Percentiles rank a stretch among this genome's conserved stretches.
phyloP scores from a whole-genome alignment of 2,113 vertebrate species.

The Excalfactoria chinensis region DNA sequence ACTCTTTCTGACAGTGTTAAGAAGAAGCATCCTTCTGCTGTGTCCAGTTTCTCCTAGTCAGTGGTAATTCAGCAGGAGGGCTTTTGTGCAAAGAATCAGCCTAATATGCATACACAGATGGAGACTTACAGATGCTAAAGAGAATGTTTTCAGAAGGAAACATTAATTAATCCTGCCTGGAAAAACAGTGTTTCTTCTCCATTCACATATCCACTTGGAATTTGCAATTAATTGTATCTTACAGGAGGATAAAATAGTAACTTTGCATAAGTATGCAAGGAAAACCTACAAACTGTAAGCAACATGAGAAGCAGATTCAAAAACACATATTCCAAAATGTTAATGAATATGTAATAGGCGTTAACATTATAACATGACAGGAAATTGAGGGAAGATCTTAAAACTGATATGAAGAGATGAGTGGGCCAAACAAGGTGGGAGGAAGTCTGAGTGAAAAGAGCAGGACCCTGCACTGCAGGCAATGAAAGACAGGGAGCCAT shows the following conservation, averaged over 20 bases:
- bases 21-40: background rate
- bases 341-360: background rate
- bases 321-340: background rate
- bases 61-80: background rate
- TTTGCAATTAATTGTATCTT: background rate
- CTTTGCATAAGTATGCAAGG: background rate
- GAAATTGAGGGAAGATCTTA: background rate
- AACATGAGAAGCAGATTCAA: background rate
- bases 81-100: background rate
- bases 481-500: background rate
- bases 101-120: rapidly evolving
- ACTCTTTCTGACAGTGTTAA: background rate
- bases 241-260: background rate
- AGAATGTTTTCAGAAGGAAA: background rate
- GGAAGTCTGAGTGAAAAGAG: slow-evolving; percentile 16
- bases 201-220: background rate
- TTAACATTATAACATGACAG: background rate
- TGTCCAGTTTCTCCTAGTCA: background rate
- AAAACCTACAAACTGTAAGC: background rate
- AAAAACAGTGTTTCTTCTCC: background rate
- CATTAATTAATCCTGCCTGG: background rate
- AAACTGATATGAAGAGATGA: slow-evolving; percentile 5
- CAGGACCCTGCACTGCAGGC: background rate
- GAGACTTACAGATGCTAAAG: background rate
- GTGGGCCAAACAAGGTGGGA: background rate